Evolutionary conservation across 2,797 vertebrate species (phyloP).

Genomic region (Channa striata): DNA sequence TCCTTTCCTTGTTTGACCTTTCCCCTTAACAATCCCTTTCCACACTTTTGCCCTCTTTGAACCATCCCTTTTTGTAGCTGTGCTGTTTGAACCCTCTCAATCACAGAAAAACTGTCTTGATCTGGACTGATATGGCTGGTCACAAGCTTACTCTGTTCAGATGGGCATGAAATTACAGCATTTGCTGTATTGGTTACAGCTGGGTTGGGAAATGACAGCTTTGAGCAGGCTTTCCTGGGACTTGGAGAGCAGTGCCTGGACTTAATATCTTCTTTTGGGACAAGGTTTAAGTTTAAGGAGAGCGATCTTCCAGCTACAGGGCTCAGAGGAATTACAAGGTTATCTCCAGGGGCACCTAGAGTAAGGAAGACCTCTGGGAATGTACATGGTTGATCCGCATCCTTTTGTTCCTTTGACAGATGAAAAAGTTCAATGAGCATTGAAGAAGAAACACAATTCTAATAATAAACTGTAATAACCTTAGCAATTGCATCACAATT

Average conservation of each 20-base stretch:
- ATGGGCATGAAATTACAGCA: constrained; percentile 1
- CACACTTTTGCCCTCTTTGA: constrained; percentile 56
- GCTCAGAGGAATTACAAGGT: constrained; percentile 77
- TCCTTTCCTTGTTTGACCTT: constrained; percentile 62
- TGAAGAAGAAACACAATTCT: not conserved
- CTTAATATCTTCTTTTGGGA: constrained; percentile 59
- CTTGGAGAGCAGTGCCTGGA: constrained; percentile 58
- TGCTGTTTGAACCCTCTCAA: constrained; percentile 74
- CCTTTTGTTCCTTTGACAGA: constrained; percentile 61
- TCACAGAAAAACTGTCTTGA: constrained; percentile 79
- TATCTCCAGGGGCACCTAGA: constrained; percentile 77
- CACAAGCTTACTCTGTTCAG: constrained; percentile 25
- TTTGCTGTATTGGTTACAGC: constrained; percentile 8
- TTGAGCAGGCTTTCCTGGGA: constrained; percentile 59
- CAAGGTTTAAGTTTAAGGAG: constrained; percentile 75
- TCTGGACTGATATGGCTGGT: constrained; percentile 51
- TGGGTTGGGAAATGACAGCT: constrained; percentile 58
- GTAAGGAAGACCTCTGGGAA: constrained; percentile 82
- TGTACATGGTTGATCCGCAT: constrained; percentile 39
- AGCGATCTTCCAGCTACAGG: constrained; percentile 61
- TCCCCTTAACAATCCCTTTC: constrained; percentile 36
- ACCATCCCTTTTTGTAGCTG: constrained; percentile 64
- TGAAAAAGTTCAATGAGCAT: constrained; percentile 22
- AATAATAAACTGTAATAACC: not conserved
- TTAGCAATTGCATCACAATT: constrained; percentile 5